These are phyloP conservation scores for Gastrophysa polygoni DNA, from an alignment of 2,888 invertebrate species.

Conservation along the genomic window DNA sequence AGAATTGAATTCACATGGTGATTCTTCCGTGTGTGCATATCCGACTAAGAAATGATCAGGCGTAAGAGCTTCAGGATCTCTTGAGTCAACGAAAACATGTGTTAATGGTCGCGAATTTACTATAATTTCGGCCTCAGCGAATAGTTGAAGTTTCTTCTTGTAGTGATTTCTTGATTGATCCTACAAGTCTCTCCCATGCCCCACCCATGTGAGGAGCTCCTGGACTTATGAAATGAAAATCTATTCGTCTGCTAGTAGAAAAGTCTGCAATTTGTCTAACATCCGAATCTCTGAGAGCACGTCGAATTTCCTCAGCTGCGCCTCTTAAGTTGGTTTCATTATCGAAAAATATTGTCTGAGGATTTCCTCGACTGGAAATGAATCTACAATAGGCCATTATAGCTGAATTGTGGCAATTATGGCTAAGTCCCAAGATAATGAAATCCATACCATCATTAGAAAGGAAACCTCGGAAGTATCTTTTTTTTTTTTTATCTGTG, in stretches of 20 bases:
- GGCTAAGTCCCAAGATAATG: no score
- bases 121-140: neutral
- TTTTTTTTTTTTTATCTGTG: no score
- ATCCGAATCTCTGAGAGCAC: neutral
- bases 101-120: neutral
- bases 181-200: neutral
- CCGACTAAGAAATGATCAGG: neutral
- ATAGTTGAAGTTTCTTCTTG: neutral
- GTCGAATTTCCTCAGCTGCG: neutral
- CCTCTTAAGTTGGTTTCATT: constrained; percentile 15
- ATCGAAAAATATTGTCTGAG: constrained; percentile 8
- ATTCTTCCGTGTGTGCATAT: neutral
- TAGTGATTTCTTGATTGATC: neutral
- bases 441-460: no score
- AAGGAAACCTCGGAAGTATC: no score
- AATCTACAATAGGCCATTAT: neutral
- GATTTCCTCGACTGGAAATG: constrained; percentile 9
- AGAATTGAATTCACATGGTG: neutral
- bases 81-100: neutral
- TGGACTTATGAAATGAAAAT: neutral
- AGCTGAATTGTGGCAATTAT: constrained; percentile 5
- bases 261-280: neutral
- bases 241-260: neutral
- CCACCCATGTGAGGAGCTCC: neutral
- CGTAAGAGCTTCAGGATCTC: neutral